A percentile compares a stretch with the other conserved stretches of the same genome.
Conservation (phyloP, 2,113 vertebrate species). For the Neofelis nebulosa region DNA sequence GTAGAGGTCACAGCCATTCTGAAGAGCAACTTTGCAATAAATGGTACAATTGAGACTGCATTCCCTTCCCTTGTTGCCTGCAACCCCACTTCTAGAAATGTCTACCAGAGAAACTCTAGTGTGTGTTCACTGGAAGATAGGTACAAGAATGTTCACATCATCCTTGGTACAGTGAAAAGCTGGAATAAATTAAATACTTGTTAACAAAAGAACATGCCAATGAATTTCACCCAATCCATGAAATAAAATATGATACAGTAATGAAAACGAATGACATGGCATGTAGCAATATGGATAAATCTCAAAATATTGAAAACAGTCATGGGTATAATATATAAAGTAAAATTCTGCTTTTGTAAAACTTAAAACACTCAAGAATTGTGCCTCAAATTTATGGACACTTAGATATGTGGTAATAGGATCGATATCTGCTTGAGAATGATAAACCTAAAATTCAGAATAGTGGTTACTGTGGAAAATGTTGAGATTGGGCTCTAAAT, state of each 20-base stretch:
- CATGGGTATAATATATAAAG: neutral
- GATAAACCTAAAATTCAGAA: neutral
- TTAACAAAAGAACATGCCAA: neutral
- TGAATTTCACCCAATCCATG: neutral
- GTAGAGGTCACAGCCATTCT: neutral
- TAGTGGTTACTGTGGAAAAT: neutral
- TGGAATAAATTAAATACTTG: neutral
- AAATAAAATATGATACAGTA: neutral
- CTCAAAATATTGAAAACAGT: neutral
- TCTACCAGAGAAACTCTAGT: neutral
- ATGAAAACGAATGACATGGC: neutral
- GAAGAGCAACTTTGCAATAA: neutral
- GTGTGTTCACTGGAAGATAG: neutral
- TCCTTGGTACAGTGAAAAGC: neutral
- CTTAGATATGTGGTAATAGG: neutral
- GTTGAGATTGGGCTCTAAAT: neutral
- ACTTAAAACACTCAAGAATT: neutral
- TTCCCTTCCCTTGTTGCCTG: neutral
- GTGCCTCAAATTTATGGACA: neutral
- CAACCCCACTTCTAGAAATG: neutral
- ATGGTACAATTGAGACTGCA: neutral
- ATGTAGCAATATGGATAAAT: neutral
- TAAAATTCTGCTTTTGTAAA: neutral
- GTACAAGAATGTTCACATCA: neutral
- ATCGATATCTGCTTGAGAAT: neutral